These are phyloP conservation scores for Bombus waltoni DNA, from an alignment of 1,140 invertebrate species.

Conservation along the genomic window DNA sequence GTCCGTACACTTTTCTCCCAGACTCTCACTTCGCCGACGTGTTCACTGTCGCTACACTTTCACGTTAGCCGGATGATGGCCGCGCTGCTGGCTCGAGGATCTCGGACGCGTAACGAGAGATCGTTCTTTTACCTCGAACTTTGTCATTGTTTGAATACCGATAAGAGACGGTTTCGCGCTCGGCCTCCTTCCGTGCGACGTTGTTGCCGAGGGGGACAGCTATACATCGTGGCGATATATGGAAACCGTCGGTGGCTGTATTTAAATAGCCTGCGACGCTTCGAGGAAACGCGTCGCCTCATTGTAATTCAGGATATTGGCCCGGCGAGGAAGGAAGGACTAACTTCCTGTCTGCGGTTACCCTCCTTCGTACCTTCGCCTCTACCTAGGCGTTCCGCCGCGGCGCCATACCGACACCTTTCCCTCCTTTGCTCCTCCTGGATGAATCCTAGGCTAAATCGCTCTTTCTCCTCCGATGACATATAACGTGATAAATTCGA, in stretches of 20 bases:
- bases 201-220: conserved; percentile 15
- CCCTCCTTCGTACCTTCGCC: conserved; percentile 43
- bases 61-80: not conserved
- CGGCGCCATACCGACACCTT: conserved; percentile 25
- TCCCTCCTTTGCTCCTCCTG: conserved; percentile 14
- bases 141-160: conserved; percentile 24
- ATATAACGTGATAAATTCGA: not conserved
- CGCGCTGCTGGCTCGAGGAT: not conserved
- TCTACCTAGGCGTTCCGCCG: conserved; percentile 11
- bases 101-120: too few species aligned
- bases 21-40: not conserved
- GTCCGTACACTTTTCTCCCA: not conserved
- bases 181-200: not conserved
- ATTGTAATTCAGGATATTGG: conserved; percentile 80
- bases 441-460: conserved; percentile 39
- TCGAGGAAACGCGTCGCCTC: conserved; percentile 70
- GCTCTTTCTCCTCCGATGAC: not conserved
- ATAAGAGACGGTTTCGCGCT: conserved; percentile 6
- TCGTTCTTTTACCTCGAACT: conserved; percentile 4
- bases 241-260: conserved; percentile 56
- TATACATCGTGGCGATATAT: conserved; percentile 27
- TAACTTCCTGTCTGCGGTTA: conserved; percentile 74
- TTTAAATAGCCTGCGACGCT: conserved; percentile 75
- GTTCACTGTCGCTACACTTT: not conserved
- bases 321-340: conserved; percentile 75